These are phyloP conservation scores for Hyperoodon ampullatus DNA, from an alignment of 2,113 vertebrate genomes.

Conservation along the genomic window DNA sequence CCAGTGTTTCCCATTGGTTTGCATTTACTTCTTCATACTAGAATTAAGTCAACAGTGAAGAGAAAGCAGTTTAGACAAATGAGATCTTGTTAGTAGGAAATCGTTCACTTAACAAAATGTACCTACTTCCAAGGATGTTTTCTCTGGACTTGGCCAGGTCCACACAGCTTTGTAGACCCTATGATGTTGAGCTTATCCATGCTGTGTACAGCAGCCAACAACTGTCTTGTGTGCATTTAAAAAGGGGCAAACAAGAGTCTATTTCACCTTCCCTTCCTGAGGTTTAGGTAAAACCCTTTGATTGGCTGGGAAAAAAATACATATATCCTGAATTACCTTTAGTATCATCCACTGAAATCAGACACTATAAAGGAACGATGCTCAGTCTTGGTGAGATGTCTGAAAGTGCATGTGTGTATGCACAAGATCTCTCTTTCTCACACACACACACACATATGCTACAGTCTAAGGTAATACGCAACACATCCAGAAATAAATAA, in stretches of 20 bases:
- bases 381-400: background rate
- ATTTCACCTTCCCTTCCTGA: background rate
- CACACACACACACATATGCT: background rate
- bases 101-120: background rate
- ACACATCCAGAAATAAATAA: background rate
- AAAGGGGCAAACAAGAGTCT: background rate
- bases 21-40: background rate
- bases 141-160: background rate
- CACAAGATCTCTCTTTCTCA: background rate
- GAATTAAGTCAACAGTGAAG: background rate
- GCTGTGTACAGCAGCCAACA: background rate
- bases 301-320: background rate
- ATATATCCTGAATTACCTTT: background rate
- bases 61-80: background rate
- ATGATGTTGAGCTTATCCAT: background rate
- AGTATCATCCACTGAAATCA: background rate
- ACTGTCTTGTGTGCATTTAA: background rate
- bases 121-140: background rate
- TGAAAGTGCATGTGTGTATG: background rate
- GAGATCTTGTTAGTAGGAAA: background rate
- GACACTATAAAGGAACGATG: background rate
- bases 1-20: background rate
- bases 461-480: background rate
- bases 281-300: background rate
- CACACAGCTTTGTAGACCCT: background rate